Evolutionary conservation across 2,113 vertebrate genomes (phyloP), one percentile per base, ranked within the genome.

Genomic region (Perccottus glenii): DNA sequence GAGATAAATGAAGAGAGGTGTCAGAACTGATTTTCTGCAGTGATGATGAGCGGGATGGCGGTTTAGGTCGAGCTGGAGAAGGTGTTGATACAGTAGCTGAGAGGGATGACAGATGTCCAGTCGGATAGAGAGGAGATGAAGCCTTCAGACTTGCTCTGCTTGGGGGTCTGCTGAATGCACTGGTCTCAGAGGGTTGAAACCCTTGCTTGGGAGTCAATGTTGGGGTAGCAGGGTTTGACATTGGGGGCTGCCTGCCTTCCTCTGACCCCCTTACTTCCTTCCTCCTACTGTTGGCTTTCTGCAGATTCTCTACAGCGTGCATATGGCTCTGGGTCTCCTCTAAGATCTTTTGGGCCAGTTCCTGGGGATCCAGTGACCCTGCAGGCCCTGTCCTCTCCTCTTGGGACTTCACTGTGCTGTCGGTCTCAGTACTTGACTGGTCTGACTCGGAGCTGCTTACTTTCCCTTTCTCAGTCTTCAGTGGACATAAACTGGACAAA

Each of bases 251-350:
- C 9, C 67, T 60, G 5, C 70, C 91, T 79, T 0, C 64, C 67
- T 70, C 78, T 2, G 16, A 5, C 33, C 38, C 47, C 42, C 9
- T 60, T 44, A 6, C 11, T 0, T 60, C 78, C 85, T 56, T 92
- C 58, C 50, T 94, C 65, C 51, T 88, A 12, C 89, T 57, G 50
- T 92, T 80, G 12, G 88, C 93, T 36, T 94, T 92, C 88, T 99
- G 96, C 1, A 98, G 93, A 16, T 92, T 94, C 82, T 98, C 96
- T 50, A 98, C 96, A 0, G 96, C 96, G 3, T 94, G 89, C 70
- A 98, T 94, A 89, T 98, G 96, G 75, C 93, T 95, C 81, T 98
- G 95, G 0, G 97, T 98, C 84, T 99, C 97, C 79, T 96, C 94
- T 47, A 99, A 92, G 33, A 99, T 97, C 78, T 96, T 98, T 83